Evolutionary conservation across 2,888 invertebrate genomes (phyloP).

Genomic region (Hypsopygia costalis): DNA sequence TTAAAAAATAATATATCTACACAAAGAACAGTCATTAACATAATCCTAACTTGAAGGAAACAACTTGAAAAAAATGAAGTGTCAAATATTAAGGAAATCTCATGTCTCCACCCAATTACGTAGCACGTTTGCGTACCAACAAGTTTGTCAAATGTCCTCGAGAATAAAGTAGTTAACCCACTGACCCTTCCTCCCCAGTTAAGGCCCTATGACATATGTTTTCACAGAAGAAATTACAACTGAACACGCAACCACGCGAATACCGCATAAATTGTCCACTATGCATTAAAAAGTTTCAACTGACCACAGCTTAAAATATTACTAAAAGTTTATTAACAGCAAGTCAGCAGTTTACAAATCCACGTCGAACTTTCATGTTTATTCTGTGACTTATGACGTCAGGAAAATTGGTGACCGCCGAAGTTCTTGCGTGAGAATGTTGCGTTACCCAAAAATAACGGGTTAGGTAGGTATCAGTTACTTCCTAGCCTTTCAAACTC

Average conservation of each 20-base stretch:
- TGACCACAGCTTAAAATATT: neutral
- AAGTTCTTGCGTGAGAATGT: conserved; percentile 18
- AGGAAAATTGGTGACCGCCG: neutral
- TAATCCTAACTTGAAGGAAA: too few species aligned
- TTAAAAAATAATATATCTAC: too few species aligned
- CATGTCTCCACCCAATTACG: conserved; percentile 10
- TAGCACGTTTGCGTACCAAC: conserved; percentile 9
- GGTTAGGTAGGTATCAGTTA: conserved; percentile 12
- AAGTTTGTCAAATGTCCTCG: conserved; percentile 27
- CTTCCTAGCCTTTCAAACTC: conserved; percentile 10
- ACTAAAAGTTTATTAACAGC: neutral
- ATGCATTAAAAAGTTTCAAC: conserved; percentile 13
- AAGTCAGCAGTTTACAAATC: neutral
- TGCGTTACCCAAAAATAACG: conserved; percentile 14
- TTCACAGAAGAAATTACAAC: conserved; percentile 36
- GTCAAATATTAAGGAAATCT: conserved; percentile 1
- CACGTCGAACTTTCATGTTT: neutral
- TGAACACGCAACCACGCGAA: conserved; percentile 34
- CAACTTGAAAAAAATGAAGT: too few species aligned
- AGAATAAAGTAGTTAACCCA: conserved; percentile 42
- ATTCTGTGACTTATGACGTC: conserved; percentile 6
- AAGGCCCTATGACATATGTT: conserved; percentile 48
- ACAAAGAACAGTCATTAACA: too few species aligned
- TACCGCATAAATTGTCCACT: conserved; percentile 32
- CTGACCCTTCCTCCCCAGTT: conserved; percentile 36